These are phyloP conservation scores for Erythrocercus mccallii DNA, from an alignment of 2,113 vertebrate species.

Conservation along the genomic window DNA sequence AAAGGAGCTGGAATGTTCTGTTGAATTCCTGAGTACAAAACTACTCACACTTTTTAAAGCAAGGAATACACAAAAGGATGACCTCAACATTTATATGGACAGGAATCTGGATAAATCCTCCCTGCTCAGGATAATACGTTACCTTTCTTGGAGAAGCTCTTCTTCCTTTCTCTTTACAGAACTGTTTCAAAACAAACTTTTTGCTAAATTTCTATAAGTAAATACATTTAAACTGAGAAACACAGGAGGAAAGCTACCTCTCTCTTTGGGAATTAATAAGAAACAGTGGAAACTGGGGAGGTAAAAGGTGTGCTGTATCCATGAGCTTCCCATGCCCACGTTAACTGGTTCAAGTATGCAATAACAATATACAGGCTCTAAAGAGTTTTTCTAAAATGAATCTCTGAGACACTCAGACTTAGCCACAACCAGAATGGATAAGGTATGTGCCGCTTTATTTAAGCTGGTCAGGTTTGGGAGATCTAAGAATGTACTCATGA, in stretches of 20 bases:
- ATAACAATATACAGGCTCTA: not conserved
- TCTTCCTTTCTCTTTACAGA: not conserved
- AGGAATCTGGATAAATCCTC: not conserved
- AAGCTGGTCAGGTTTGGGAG: not conserved
- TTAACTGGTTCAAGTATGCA: not conserved
- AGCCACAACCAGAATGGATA: not conserved
- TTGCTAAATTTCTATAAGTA: not conserved
- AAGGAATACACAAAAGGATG: not conserved
- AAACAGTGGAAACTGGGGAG: not conserved
- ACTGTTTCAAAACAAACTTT: not conserved
- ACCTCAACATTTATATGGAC: not conserved
- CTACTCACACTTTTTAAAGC: not conserved
- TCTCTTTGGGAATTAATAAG: not conserved
- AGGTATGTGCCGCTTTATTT: not conserved
- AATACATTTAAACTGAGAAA: not conserved
- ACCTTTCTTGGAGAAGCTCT: not conserved
- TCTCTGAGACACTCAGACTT: not conserved
- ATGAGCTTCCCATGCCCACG: not conserved
- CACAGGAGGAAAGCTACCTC: not conserved
- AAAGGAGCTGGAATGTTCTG: not conserved
- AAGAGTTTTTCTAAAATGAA: not conserved
- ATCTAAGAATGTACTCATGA: not conserved
- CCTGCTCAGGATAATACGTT: not conserved
- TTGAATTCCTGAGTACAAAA: not conserved
- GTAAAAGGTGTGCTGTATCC: not conserved